These are phyloP conservation scores for Crossocerus cetratus DNA, from an alignment of 2,888 invertebrate species.

Conservation along the genomic window DNA sequence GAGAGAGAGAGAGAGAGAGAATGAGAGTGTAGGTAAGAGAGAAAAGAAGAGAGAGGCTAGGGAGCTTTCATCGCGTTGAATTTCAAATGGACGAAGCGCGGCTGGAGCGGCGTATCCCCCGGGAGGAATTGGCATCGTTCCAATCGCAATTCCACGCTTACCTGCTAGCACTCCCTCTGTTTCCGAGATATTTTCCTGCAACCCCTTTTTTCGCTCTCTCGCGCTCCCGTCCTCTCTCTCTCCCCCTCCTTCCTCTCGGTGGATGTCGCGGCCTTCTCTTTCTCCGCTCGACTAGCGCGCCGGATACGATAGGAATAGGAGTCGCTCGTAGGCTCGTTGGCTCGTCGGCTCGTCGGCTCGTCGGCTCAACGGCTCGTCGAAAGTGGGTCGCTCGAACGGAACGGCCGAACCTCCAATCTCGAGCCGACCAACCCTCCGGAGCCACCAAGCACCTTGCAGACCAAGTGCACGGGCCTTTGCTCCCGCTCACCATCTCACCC, in stretches of 20 bases:
- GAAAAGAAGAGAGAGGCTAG: constrained; percentile 27
- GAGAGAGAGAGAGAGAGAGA: constrained; percentile 1
- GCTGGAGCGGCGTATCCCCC: constrained; percentile 42
- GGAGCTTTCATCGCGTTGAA: constrained; percentile 57
- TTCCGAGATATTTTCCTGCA: constrained; percentile 33
- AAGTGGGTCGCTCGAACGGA: constrained; percentile 54
- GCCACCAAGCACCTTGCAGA: constrained; percentile 12
- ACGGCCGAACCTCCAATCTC: constrained; percentile 13
- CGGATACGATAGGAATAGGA: no score
- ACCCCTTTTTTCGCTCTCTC: constrained; percentile 22
- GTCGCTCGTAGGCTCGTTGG: constrained; percentile 7
- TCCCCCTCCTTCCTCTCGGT: background rate
- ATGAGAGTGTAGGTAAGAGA: constrained; percentile 15
- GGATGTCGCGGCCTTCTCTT: background rate
- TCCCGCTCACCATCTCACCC: constrained; percentile 29
- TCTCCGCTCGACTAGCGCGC: constrained; percentile 17
- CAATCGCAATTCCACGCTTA: constrained; percentile 67
- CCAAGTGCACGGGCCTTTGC: constrained; percentile 60
- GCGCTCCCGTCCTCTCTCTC: background rate
- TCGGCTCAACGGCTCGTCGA: constrained; percentile 18
- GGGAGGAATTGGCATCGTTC: constrained; percentile 64
- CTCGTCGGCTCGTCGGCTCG: constrained; percentile 19
- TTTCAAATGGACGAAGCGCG: constrained; percentile 46
- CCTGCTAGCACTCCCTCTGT: constrained; percentile 54
- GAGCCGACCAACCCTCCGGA: background rate